Conservation (phyloP, 2,797 vertebrate genomes). For the Sparidentex hasta region DNA sequence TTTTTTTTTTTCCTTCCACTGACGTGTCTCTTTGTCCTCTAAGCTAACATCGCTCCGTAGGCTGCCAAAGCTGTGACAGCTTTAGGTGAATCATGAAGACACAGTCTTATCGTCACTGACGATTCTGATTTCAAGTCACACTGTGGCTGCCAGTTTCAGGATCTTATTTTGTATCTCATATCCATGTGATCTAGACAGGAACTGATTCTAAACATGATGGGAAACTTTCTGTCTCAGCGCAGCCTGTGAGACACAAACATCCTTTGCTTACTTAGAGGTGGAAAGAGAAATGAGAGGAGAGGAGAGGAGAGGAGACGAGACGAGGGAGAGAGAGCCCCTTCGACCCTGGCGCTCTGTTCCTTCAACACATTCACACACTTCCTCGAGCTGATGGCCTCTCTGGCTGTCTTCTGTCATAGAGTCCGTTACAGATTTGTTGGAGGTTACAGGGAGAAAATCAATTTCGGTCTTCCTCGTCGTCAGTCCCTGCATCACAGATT, state of each 20-base stretch:
- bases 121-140: conserved; percentile 19
- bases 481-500: conserved; percentile 50
- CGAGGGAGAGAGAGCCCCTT: neutral
- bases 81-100: conserved; percentile 2
- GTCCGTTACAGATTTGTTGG: conserved; percentile 40
- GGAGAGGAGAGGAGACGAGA: neutral
- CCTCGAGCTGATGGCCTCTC: conserved; percentile 18
- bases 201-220: conserved; percentile 22
- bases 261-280: conserved; percentile 16
- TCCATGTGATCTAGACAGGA: conserved; percentile 8
- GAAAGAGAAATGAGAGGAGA: conserved; percentile 19
- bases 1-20: neutral
- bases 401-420: conserved; percentile 35
- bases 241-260: conserved; percentile 24
- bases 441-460: conserved; percentile 54
- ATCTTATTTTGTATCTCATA: conserved; percentile 1
- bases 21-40: neutral
- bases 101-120: neutral
- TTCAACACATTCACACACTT: conserved; percentile 5
- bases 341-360: neutral
- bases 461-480: conserved; percentile 47
- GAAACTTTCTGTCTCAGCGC: conserved; percentile 6
- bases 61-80: conserved; percentile 3
- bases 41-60: neutral
- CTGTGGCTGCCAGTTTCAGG: conserved; percentile 5